These are phyloP conservation scores for Colletes latitarsis DNA, from an alignment of 1,140 invertebrate species.

Conservation along the genomic window DNA sequence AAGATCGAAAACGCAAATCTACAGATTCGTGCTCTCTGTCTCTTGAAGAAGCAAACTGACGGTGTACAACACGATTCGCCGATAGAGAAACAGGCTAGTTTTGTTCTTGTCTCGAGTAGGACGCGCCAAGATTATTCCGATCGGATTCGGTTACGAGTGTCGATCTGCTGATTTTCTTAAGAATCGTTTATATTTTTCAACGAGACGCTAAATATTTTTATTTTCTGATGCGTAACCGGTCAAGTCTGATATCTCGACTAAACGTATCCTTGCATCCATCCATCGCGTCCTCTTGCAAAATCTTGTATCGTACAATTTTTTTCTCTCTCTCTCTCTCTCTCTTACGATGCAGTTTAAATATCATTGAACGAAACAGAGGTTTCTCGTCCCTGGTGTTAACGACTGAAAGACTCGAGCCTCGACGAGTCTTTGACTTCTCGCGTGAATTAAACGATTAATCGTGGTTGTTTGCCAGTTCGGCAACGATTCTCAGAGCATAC, in stretches of 20 bases:
- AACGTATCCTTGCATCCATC: no score
- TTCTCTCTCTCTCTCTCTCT: not conserved
- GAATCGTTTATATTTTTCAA: not conserved
- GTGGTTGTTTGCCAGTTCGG: constrained; percentile 9
- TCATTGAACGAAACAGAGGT: constrained; percentile 6
- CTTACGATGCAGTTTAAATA: not conserved
- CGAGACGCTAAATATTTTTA: not conserved
- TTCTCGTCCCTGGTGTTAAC: constrained; percentile 48
- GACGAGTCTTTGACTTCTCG: constrained; percentile 58
- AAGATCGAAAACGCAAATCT: not conserved
- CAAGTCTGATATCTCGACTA: not conserved
- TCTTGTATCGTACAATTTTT: not conserved
- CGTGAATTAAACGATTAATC: constrained; percentile 24
- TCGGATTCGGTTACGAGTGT: not conserved
- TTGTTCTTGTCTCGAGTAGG: no score
- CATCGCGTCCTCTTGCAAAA: no score
- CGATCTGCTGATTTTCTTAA: not conserved
- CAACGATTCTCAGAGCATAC: constrained; percentile 29
- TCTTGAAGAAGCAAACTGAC: no score
- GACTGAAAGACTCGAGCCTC: constrained; percentile 66
- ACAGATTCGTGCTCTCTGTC: no score
- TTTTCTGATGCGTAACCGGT: not conserved
- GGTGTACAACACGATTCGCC: not conserved
- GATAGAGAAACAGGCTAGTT: not conserved
- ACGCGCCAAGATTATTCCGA: not conserved